These are phyloP conservation scores for Psilopogon haemacephalus DNA, from an alignment of 2,113 vertebrate species.

Conservation along the genomic window DNA sequence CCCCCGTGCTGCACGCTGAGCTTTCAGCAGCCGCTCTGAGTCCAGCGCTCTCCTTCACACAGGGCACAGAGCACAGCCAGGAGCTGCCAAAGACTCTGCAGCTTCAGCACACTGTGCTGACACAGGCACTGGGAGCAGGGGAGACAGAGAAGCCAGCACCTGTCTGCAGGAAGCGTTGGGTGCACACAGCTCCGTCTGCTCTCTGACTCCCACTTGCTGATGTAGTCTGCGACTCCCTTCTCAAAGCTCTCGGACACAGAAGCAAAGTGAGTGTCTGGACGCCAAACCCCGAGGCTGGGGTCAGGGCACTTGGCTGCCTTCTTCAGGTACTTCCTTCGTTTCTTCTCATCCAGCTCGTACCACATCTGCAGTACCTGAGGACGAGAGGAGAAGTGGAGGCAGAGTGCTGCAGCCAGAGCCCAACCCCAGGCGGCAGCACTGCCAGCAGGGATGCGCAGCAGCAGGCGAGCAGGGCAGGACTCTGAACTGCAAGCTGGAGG, in stretches of 20 bases:
- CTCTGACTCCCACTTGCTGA: conserved; percentile 63
- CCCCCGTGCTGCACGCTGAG: neutral
- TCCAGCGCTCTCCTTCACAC: neutral
- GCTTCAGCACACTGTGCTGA: neutral
- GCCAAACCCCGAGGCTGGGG: conserved; percentile 82
- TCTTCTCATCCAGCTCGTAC: conserved; percentile 79
- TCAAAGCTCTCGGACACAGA: conserved; percentile 93
- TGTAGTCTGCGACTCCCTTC: conserved; percentile 78
- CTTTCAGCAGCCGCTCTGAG: neutral
- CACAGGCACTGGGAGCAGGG: neutral
- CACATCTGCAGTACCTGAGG: conserved; percentile 85
- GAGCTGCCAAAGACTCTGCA: neutral
- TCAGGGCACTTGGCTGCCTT: conserved; percentile 84
- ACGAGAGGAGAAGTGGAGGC: neutral
- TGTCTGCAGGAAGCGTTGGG: conserved; percentile 70
- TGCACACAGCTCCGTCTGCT: neutral
- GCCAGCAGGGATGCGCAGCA: neutral
- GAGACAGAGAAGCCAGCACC: conserved; percentile 64
- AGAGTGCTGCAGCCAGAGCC: neutral
- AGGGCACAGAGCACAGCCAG: neutral
- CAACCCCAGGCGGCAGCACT: neutral
- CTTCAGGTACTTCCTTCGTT: conserved; percentile 80
- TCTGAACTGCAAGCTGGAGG: neutral
- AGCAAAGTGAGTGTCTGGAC: conserved; percentile 88
- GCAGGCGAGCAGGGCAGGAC: neutral